phyloP scores from a whole-genome alignment of 2,888 invertebrate genomes.

The Bibio marci region DNA sequence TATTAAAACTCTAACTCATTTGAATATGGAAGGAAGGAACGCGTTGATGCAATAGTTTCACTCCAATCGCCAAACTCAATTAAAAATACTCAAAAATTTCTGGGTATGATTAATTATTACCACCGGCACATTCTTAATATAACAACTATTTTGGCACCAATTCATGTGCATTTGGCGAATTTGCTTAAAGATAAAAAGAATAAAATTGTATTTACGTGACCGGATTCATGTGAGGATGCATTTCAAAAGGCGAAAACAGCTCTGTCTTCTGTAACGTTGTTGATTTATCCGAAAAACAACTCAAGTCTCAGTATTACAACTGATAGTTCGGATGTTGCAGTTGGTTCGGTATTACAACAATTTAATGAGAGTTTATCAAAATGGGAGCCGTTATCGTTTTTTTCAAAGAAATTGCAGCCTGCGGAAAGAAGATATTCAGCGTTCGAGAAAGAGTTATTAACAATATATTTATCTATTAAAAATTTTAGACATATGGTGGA shows the following conservation, averaged over 20 bases:
- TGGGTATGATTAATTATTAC: constrained; percentile 10
- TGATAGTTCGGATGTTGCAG: constrained; percentile 19
- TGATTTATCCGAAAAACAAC: constrained; percentile 17
- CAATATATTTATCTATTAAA: constrained; percentile 19
- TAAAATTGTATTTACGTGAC: not conserved
- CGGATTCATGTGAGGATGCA: not conserved
- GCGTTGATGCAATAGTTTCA: constrained; percentile 1
- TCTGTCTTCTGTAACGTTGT: constrained; percentile 10
- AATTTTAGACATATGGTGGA: constrained; percentile 23
- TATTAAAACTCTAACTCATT: too few species aligned
- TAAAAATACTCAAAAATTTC: constrained; percentile 1
- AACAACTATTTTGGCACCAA: not conserved
- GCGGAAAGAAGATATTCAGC: constrained; percentile 18
- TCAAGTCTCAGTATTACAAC: constrained; percentile 12
- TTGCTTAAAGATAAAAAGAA: not conserved
- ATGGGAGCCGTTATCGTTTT: constrained; percentile 22
- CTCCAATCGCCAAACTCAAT: not conserved
- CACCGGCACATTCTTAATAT: constrained; percentile 6
- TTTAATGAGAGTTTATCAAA: not conserved
- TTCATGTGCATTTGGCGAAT: not conserved
- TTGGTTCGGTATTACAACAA: constrained; percentile 24
- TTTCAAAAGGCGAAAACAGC: not conserved
- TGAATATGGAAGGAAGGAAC: too few species aligned
- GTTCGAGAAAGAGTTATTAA: constrained; percentile 23
- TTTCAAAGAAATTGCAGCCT: constrained; percentile 17